phyloP scores from a whole-genome alignment of 2,888 invertebrate genomes.

The Platycheirus albimanus region DNA sequence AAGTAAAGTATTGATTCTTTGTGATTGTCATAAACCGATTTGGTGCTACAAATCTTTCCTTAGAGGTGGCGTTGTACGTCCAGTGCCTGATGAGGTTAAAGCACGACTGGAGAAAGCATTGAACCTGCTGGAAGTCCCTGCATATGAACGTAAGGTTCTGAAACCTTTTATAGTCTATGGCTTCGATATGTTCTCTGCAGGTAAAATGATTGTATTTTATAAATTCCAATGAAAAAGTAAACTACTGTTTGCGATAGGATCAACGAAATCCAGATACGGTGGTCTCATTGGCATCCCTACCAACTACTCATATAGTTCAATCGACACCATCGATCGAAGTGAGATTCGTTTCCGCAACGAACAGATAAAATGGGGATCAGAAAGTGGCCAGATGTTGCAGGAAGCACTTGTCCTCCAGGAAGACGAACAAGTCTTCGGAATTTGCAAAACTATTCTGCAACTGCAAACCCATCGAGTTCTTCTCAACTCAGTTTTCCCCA shows the following conservation, averaged over 20 bases:
- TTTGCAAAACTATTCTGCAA: conserved; percentile 89
- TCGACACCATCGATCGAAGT: conserved; percentile 84
- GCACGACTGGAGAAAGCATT: conserved; percentile 85
- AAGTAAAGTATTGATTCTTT: conserved; percentile 82
- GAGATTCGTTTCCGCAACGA: conserved; percentile 86
- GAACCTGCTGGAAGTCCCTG: conserved; percentile 85
- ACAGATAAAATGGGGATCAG: conserved; percentile 86
- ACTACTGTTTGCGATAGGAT: conserved; percentile 83
- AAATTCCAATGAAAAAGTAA: too few species aligned
- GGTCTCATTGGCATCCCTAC: conserved; percentile 89
- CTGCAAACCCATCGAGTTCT: conserved; percentile 85
- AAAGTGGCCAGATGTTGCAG: conserved; percentile 86
- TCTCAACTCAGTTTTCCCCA: conserved; percentile 84
- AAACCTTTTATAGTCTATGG: conserved; percentile 89
- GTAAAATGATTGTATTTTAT: conserved; percentile 83
- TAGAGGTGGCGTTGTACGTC: conserved; percentile 86
- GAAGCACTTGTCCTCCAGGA: conserved; percentile 89
- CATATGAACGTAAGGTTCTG: conserved; percentile 83
- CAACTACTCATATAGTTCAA: conserved; percentile 86
- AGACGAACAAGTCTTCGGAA: conserved; percentile 90
- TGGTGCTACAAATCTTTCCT: conserved; percentile 76
- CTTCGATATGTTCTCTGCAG: conserved; percentile 89
- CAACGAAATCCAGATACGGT: conserved; percentile 85
- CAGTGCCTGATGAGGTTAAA: conserved; percentile 83
- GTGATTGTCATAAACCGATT: not conserved